Evolutionary conservation across 2,797 vertebrate genomes (phyloP), one percentile per base, ranked within the genome.

Genomic region (Epinephelus coioides): DNA sequence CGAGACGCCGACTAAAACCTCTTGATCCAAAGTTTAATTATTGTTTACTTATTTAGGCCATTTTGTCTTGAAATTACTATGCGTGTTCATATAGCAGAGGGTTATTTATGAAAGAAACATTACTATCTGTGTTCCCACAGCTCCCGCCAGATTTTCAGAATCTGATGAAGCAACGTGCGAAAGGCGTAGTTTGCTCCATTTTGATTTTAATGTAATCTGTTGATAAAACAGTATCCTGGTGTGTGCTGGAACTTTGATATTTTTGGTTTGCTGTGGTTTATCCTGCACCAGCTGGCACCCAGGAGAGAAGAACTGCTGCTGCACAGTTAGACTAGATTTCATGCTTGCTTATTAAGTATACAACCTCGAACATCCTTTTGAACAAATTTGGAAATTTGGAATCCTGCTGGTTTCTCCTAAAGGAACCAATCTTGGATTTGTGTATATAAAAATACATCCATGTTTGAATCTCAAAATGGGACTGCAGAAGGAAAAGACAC

Each of bases 11-110:
- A 70, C 64, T 40, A 34, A 51, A 63, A 34, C 15, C 60, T 68
- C 43, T 44, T 47, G 23, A 78, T 83, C 27, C 54, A 51, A 72
- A 67, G 51, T 69, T 53, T 18, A 64, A 55, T 75, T 12, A 13
- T 18, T 57, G 19, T 67, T 73, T 53, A 21, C 25, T 19, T 18
- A 18, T 50, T 47, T 21, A 60, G 19, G 62, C 17, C 5, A 4
- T 55, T 54, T 56, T 21, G 40, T 69, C 12, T 25, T 15, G 10
- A 55, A 56, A 54, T 67, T 44, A 19, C 30, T 10, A 3, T 10
- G 21, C 14, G 11, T 66, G 44, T 53, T 69, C 27, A 30, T 49
- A 11, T 1, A 67, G 64, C 38, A 60, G 38, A 38, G 38, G 23
- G 1, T 73, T 30, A 8, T 49, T 73, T 56, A 34, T 30, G 43